A percentile compares a stretch with the other conserved stretches of the same genome.
Conservation (phyloP, 2,797 vertebrate species). For the Perodicticus potto region DNA sequence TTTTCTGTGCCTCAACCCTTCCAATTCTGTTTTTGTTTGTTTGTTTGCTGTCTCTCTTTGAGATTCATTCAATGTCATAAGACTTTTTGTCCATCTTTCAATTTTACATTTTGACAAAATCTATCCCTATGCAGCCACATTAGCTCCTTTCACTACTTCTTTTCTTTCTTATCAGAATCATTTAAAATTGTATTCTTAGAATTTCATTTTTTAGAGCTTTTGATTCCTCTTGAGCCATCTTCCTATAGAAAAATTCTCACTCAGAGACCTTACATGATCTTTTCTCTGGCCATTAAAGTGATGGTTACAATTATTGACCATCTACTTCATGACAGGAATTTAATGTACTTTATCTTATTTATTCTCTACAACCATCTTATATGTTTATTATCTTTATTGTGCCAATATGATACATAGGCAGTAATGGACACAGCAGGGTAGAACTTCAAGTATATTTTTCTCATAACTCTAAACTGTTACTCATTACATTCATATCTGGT, state of each 20-base stretch:
- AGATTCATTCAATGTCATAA: neutral
- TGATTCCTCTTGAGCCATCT: neutral
- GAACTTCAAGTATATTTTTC: neutral
- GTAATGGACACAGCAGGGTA: neutral
- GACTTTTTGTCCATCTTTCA: constrained; percentile 36
- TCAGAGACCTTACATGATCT: neutral
- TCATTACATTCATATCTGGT: neutral
- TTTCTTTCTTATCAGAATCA: constrained; percentile 24
- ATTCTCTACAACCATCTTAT: neutral
- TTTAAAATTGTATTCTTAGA: constrained; percentile 10
- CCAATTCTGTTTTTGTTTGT: neutral
- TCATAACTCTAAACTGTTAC: neutral
- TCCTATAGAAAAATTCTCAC: constrained; percentile 46
- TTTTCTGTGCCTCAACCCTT: neutral
- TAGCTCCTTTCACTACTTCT: neutral
- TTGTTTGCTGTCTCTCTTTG: neutral
- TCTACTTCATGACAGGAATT: constrained; percentile 40
- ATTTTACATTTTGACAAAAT: neutral
- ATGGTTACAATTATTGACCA: constrained; percentile 29
- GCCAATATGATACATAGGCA: neutral
- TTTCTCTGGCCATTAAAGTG: constrained; percentile 47
- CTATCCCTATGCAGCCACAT: neutral
- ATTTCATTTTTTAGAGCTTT: constrained; percentile 11
- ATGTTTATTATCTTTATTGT: constrained; percentile 16
- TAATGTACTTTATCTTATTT: constrained; percentile 40